Base-by-base conservation (phyloP, 2,888 invertebrate genomes). In the Pocota personata region DNA sequence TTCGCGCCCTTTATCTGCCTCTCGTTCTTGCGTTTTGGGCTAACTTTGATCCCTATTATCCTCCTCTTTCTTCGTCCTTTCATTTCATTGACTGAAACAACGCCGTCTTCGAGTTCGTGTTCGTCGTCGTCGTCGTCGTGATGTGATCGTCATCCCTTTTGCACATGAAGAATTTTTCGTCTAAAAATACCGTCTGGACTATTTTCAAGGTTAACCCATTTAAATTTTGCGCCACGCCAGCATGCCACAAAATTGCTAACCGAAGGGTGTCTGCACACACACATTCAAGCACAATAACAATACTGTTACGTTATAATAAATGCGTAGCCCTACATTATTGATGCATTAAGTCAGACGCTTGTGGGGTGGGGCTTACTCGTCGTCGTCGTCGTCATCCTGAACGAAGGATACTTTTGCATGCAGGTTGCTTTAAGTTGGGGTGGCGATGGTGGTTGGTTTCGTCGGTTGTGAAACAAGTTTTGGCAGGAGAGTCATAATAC, bases 121-220 rank as follows among this genome's bases (percentile, higher is more conserved):
- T n/a, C 43, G 46, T 64, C 16, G 10, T 27, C 12, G 46, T n/a
- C 37, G 48, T 27, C 32, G 55, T 57, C 55, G 37, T 57, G 12
- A 40, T 40, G 24, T 57, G 43, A 30, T 58, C 80, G 37, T 79
- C 80, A 80, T 76, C 71, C 82, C 76, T 37, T 58, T 27, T 71
- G 80, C 71, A 71, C 75, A 58, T 72, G 50, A 72, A 71, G 76
- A 76, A 77, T 86, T 76, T 83, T 82, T 73, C 76, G 80, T 86
- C 86, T 86, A 86, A 86, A 82, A 86, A 86, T 86, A 86, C 82
- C 77, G 86, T 86, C 86, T 86, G 86, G 86, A 72, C 86, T 82
- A 82, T 86, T 86, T 86, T 86, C 82, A 86, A 82, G 86, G 82
- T 82, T 86, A 86, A 82, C 86, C 86, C 86, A 86, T 82, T 86